Base-by-base conservation (phyloP, 2,797 vertebrate genomes). In the Harpagifer antarcticus region DNA sequence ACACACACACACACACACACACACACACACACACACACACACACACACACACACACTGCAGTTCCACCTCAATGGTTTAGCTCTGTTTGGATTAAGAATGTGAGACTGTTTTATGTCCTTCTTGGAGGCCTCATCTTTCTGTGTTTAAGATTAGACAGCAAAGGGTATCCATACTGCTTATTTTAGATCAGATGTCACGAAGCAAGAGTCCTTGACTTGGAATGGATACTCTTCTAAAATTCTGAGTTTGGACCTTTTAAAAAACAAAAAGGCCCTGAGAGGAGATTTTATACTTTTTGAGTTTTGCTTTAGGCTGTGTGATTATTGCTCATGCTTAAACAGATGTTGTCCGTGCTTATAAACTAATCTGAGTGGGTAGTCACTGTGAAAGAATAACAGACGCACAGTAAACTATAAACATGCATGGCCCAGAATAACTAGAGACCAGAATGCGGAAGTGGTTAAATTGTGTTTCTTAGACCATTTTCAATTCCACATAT, bases 51-150 rank as follows among this genome's bases (percentile, higher is more conserved):
- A 27, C 27, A 60, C 48, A 59, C 31, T 0, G 4, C 49, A 78
- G 31, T 69, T 65, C 33, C 62, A 17, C 48, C 64, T 49, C 3
- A 61, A 72, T 64, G 60, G 58, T 48, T 61, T n/a, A 68, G 52
- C 9, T 60, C 15, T 19, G 31, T 55, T 43, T 44, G 60, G 19
- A 10, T 1, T 2, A 9, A 52, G 13, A 14, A 49, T 53, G 54
- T 53, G 17, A 66, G 14, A 31, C 27, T 50, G 56, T 72, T 83
- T 81, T 27, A 67, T 70, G 66, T 75, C 42, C 11, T 52, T 44
- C n/a, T 65, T 50, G 56, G 20, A 19, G 23, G 62, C 23, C 45
- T 82, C 45, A 62, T 17, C 31, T 44, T 56, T 72, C n/a, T 44
- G 40, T 37, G 61, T 9, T 54, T 70, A 6, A 71, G 43, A 72